Percentiles rank a stretch among this genome's conserved stretches.
Evolutionary conservation across 2,888 invertebrate genomes (phyloP).

Genomic region (Arrhopalites spinosus): DNA sequence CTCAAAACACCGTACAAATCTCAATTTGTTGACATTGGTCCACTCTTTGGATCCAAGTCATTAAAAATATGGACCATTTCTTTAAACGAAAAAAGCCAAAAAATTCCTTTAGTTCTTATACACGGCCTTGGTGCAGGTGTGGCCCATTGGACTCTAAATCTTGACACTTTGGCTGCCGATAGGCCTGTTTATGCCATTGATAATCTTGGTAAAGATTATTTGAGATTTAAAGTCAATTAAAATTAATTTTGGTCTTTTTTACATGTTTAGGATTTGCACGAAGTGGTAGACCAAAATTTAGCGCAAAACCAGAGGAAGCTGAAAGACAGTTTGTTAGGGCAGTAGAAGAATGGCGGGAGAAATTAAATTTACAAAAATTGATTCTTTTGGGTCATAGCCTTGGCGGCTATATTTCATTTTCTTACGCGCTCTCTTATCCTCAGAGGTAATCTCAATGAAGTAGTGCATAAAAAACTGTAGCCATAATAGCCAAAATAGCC

Average conservation of each 20-base stretch:
- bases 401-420: slow-evolving; percentile 62
- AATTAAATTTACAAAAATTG: slow-evolving; percentile 63
- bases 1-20: too few species aligned
- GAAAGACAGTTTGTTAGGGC: slow-evolving; percentile 64
- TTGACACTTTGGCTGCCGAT: slow-evolving; percentile 77
- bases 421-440: slow-evolving; percentile 61
- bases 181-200: slow-evolving; percentile 92
- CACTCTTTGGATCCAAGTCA: too few species aligned
- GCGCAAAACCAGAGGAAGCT: slow-evolving; percentile 60
- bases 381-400: slow-evolving; percentile 66
- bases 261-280: slow-evolving; percentile 65
- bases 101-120: slow-evolving; percentile 81
- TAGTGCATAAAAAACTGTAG: not conserved
- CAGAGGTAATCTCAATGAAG: slow-evolving; percentile 16
- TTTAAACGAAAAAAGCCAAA: slow-evolving; percentile 66
- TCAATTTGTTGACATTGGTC: too few species aligned
- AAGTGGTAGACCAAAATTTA: slow-evolving; percentile 64
- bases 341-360: slow-evolving; percentile 65
- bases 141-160: slow-evolving; percentile 90
- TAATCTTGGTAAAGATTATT: slow-evolving; percentile 65
- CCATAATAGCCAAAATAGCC: not conserved
- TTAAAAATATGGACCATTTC: slow-evolving; percentile 75
- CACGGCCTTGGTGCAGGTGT: slow-evolving; percentile 77
- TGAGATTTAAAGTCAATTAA: too few species aligned
- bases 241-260: too few species aligned